Evolutionary conservation across 2,888 invertebrate genomes (phyloP), one percentile per base, ranked within the genome.

Genomic region (Timandra comae): DNA sequence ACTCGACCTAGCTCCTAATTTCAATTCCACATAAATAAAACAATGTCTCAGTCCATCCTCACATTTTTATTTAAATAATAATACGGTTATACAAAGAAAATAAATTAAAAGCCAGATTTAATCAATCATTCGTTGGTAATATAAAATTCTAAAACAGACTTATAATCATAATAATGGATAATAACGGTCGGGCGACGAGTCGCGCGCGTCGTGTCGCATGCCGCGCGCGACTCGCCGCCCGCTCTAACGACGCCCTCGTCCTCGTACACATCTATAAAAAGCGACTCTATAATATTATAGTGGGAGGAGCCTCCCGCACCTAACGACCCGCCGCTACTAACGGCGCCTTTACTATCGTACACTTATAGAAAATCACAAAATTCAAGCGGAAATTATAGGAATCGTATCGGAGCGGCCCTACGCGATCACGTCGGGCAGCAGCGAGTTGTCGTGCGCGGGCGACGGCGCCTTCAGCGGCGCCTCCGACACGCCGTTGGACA

Each of bases 121-220:
- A 69, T 81, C 76, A 76, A 76, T 80, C 72, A 71, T 81, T 82
- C 82, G 84, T 84, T 78, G 82, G 82, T 82, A 84, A 80, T 85
- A 84, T 84, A 84, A 85, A 85, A 85, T 79, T 84, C 81, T 84
- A 82, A 81, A 76, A 82, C 80, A 77, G 78, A 80, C 79, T 80
- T 77, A 70, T 72, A 73, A 68, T 76, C 53, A 62, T 70, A 61
- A 70, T 69, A 79, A 67, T 77, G 73, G 68, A 77, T 73, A 75
- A 74, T 70, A 69, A 73, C 66, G 63, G 60, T 45, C 44, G 49
- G 45, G 47, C 44, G 53, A 43, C 41, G 54, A 49, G 46, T 49
- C 53, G 41, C 38, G 44, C 29, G 38, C 46, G 38, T 34, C 40
- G 35, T 32, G 35, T 7, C 23, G 25, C 24, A 30, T 27, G 35